Base-by-base conservation (phyloP, 64 coral and sea anemone genomes). In the Actinia equina region DNA sequence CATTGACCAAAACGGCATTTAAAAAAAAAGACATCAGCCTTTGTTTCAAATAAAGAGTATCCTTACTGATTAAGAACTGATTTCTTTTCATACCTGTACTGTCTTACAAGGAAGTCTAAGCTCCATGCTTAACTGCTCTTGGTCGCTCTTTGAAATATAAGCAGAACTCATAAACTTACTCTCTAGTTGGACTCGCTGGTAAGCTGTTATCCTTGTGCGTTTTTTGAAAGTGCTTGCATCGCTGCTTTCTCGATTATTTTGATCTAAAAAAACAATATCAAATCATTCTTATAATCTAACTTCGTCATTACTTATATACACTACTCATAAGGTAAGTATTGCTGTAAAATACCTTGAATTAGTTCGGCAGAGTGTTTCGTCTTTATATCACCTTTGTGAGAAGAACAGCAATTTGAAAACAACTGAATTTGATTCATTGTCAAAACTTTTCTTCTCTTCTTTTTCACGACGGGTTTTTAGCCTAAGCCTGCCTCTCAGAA, bases 371-470 rank as follows among this genome's bases (percentile, higher is more conserved):
- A n/a, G 62, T n/a, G 62, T 25, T 65, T 65, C 4, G 69, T 74
- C 13, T 27, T 30, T 15, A 74, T 10, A 20, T 41, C 25, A 74
- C 69, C 26, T 74, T 74, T 41, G 22, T 41, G 23, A 15, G 69
- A 74, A 74, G 69, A 74, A 74, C 23, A 74, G 27, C 69, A 74
- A 41, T 74, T 74, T 14, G 69, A 74, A 74, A 74, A 74, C 69
- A 74, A 41, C 26, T 74, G 69, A 27, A 37, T 37, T 74, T 74
- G n/a, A 74, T 74, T 74, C 26, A 74, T 65, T 2, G 9, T 74
- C 11, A 27, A 74, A 15, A 15, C 23, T 74, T 41, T 26, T 74
- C 69, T 74, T 74, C 25, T 65, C 62, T 65, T 65, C 19, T 65
- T 65, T 23, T 20, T 14, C 7, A 65, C 62, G n/a, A 23, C 10